Conservation (phyloP, 2,113 vertebrate species). For the Phylloscopus trochilus region DNA sequence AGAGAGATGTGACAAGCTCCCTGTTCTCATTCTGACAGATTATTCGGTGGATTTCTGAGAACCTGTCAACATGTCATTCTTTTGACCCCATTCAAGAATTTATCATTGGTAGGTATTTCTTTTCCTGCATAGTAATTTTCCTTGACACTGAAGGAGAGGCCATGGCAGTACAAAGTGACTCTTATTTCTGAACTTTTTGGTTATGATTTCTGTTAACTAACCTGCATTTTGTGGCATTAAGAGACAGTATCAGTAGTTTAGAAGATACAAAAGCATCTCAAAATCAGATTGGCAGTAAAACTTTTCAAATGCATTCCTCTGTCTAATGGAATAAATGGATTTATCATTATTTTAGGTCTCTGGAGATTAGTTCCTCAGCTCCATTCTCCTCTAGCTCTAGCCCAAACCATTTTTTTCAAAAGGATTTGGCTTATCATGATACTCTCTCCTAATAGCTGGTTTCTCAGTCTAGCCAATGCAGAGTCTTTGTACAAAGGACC, state of each 20-base stretch:
- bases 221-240: neutral
- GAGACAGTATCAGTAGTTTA: neutral
- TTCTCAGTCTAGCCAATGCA: neutral
- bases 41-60: conserved; percentile 89
- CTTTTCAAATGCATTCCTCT: neutral
- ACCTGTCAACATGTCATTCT: conserved; percentile 75
- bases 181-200: neutral
- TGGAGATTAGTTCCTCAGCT: neutral
- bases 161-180: neutral
- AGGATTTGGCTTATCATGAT: neutral
- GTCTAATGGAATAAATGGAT: neutral
- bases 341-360: neutral
- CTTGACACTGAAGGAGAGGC: neutral
- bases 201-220: neutral
- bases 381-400: neutral
- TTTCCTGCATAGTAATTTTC: neutral
- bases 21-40: conserved; percentile 73
- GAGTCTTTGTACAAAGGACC: neutral
- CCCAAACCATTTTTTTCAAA: neutral
- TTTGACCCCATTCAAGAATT: conserved; percentile 96
- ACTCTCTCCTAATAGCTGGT: neutral
- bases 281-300: neutral
- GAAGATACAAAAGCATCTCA: neutral
- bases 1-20: neutral
- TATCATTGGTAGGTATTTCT: conserved; percentile 83